Conservation (phyloP, 2,113 vertebrate species). For the Hassar affinis region DNA sequence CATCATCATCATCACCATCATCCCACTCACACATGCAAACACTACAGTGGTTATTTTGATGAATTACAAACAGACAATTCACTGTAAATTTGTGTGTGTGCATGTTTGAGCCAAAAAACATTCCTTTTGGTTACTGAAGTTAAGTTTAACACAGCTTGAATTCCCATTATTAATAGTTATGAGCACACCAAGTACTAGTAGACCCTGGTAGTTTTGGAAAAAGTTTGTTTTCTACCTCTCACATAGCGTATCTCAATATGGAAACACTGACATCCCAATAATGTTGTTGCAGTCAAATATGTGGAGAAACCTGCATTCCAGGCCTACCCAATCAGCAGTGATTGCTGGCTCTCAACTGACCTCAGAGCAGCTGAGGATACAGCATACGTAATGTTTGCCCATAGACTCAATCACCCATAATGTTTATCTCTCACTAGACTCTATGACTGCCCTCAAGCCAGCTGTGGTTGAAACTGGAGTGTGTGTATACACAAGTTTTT, state of each 20-base stretch:
- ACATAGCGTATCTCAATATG: neutral
- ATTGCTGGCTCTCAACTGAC: conserved; percentile 1
- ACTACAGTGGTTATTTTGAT: conserved; percentile 8
- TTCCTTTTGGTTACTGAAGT: neutral
- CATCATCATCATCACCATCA: conserved; percentile 4
- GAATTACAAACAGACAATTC: neutral
- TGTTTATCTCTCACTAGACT: conserved; percentile 25
- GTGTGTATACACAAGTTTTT: neutral
- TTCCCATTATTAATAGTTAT: neutral
- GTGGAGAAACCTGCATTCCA: conserved; percentile 1
- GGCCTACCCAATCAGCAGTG: neutral
- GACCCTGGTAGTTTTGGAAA: neutral
- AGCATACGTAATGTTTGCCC: conserved; percentile 5
- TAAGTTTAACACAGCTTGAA: neutral
- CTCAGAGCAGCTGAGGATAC: conserved; percentile 1
- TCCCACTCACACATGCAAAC: conserved; percentile 16
- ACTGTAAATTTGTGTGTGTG: neutral
- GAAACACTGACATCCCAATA: neutral
- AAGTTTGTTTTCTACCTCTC: neutral
- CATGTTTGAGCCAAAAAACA: too few species aligned
- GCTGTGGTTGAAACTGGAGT: conserved; percentile 19
- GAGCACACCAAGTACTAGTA: neutral
- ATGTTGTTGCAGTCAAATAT: neutral
- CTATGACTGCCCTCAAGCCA: conserved; percentile 11
- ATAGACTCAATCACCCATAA: conserved; percentile 10